Evolutionary conservation across 2,888 invertebrate genomes (phyloP), one percentile per base, ranked within the genome.

Genomic region (Galerucella nymphaeae): DNA sequence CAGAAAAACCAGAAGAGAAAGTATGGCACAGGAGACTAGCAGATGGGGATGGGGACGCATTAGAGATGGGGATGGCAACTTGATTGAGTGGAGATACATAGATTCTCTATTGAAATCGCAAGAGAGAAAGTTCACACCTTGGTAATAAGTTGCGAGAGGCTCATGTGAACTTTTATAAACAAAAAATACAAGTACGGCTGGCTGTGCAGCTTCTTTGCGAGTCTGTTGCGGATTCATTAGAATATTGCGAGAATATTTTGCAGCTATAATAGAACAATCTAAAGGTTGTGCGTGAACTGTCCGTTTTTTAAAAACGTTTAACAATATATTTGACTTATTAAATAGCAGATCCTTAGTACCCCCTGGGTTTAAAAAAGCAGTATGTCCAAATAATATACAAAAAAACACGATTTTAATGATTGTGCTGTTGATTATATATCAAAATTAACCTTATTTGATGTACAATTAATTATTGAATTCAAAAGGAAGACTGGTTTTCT

Each of bases 151-250:
- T 48, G 13, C 48, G 48, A 13, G n/a, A 48, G 4, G 48, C 48
- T 2, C 48, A 48, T 13, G 48, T 48, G 14, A 48, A 48, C 13
- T 48, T 42, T 42, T 13, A 42, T 48, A 48, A 48, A n/a, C 48
- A 48, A n/a, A 48, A 48, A 48, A 48, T 48, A n/a, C n/a, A 48
- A n/a, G 48, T 48, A 3, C 13, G 48, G 48, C 48, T 48, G 48
- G 48, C 48, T 48, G 48, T 48, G n/a, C 48, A 48, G n/a, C 48
- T 48, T 48, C 48, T 48, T 48, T n/a, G 48, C n/a, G 48, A n/a
- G 48, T 48, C 48, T 48, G 48, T 48, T 14, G 48, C 14, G n/a
- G 13, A 48, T 48, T 48, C 48, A n/a, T 48, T 48, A 48, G 48
- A 48, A 48, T 48, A 48, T 48, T 48, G 48, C 13, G n/a, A 48